phyloP scores from a whole-genome alignment of 2,113 vertebrate species.

The Agapornis roseicollis region DNA sequence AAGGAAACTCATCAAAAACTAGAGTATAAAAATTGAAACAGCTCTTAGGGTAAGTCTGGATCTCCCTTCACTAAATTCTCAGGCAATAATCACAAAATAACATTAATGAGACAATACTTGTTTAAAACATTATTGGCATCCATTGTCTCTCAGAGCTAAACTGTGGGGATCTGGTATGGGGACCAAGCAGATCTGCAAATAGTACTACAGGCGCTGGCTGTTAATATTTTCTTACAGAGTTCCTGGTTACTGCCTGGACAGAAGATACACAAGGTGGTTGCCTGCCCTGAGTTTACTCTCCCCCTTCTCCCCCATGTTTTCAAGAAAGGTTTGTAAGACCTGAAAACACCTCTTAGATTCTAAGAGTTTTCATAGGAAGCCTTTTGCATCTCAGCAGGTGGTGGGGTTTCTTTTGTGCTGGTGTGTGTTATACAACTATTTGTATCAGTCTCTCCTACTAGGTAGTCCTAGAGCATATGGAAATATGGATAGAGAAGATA shows the following conservation, averaged over 20 bases:
- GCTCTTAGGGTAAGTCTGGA: neutral
- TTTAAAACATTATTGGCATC: neutral
- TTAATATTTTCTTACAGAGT: conserved; percentile 29
- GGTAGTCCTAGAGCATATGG: neutral
- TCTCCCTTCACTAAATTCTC: neutral
- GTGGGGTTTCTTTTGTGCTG: neutral
- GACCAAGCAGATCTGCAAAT: neutral
- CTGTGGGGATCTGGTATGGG: neutral
- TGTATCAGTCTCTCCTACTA: neutral
- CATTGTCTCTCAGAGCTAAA: conserved; percentile 6
- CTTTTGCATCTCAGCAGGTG: neutral
- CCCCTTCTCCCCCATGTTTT: neutral
- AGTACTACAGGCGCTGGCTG: neutral
- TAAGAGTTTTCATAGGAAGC: neutral
- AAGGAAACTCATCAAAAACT: neutral
- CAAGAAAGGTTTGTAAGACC: neutral
- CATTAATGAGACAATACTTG: conserved; percentile 8
- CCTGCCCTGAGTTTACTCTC: neutral
- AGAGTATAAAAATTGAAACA: neutral
- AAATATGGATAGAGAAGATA: neutral
- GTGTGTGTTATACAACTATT: neutral
- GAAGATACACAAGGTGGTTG: neutral
- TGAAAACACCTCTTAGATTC: neutral
- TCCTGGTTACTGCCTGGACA: neutral
- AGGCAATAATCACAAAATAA: conserved; percentile 10